Evolutionary conservation across 2,888 invertebrate genomes (phyloP).

Genomic region (Aricia artaxerxes): DNA sequence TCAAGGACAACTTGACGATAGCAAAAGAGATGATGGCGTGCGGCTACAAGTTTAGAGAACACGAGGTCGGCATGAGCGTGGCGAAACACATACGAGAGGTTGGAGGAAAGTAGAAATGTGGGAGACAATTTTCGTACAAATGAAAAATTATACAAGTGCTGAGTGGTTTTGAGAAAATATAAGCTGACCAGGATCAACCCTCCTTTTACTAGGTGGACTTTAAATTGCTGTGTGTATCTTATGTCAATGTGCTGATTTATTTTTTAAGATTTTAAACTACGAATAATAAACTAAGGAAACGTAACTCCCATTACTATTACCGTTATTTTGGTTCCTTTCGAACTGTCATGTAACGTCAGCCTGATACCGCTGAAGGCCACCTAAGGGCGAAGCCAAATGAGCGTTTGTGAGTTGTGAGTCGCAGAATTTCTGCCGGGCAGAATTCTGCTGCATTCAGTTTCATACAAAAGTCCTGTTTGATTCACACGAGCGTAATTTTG

Average conservation of each 20-base stretch:
- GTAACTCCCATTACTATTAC: too few species aligned
- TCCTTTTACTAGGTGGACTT: not conserved
- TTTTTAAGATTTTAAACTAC: not conserved
- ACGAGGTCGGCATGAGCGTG: constrained; percentile 63
- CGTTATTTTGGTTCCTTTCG: too few species aligned
- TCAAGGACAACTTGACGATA: constrained; percentile 79
- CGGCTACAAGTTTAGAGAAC: constrained; percentile 81
- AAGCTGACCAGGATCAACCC: not conserved
- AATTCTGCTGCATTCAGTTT: too few species aligned
- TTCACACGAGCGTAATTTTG: too few species aligned
- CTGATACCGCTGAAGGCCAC: too few species aligned
- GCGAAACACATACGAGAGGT: constrained; percentile 58
- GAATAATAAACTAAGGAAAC: too few species aligned
- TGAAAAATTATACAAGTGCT: not conserved
- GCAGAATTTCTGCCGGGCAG: too few species aligned
- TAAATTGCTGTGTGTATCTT: not conserved
- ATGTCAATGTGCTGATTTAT: not conserved
- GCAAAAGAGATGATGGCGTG: constrained; percentile 82
- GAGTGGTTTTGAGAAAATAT: not conserved
- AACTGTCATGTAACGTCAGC: too few species aligned
- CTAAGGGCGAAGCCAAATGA: too few species aligned
- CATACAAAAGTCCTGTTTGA: too few species aligned
- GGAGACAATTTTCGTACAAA: not conserved
- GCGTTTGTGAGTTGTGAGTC: too few species aligned
- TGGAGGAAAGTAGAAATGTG: constrained; percentile 44